Evolutionary conservation across 1,140 invertebrate species (phyloP), one percentile per base, ranked within the genome.

Genomic region (Drosophila nikananu): DNA sequence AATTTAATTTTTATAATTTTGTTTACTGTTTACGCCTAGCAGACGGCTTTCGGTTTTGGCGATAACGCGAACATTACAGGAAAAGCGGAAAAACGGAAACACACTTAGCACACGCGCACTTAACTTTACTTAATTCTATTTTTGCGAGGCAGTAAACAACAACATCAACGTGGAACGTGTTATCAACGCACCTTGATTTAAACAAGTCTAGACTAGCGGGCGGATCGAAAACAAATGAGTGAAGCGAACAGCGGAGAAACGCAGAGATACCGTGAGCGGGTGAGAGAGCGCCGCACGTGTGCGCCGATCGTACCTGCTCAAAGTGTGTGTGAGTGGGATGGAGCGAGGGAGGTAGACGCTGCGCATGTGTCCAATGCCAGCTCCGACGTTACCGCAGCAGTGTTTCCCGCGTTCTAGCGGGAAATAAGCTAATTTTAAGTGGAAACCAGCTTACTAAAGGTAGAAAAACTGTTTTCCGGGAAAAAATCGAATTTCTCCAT

Each of bases 141-240:
- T 66, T 67, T 64, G 59, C 73, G 46, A 30, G 49, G 49, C 39
- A 32, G 51, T 58, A 66, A 77, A 57, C 62, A 68, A n/a, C 75
- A 67, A 55, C 32, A 59, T 39, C 10, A 46, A 44, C 52, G 49
- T 54, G 25, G 49, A 83, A 86, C 67, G 63, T 71, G 67, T 86
- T 86, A 86, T 86, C 80, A 86, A 83, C 84, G 77, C 80, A 83
- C 83, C 72, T 87, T 72, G 78, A 57, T 75, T 84, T 51, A 63
- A 86, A 78, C 76, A 80, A 82, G 86, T 89, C 81, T 90, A 79
- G 86, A 90, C 86, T 72, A 67, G 81, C 86, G 70, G 86, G 86
- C 78, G 84, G 70, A 71, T 76, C 70, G 67, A 79, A 90, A 66
- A 63, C 49, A 64, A 80, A 64, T 80, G 77, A 66, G 59, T 23